Evolutionary conservation across 2,113 vertebrate genomes (phyloP).

Genomic region (Anser brachyrhynchus): DNA sequence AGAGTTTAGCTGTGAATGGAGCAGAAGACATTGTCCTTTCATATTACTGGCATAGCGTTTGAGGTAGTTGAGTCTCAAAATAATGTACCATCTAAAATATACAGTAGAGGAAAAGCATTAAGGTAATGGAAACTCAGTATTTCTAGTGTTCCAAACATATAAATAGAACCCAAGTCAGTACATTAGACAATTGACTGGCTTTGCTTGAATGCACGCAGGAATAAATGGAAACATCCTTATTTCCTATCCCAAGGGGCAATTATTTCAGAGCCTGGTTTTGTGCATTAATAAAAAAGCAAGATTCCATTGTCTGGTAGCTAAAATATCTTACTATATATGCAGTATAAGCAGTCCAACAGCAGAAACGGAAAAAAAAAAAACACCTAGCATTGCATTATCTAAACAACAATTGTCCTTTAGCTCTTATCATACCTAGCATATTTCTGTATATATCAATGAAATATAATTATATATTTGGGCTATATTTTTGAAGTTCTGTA

Average conservation of each 20-base stretch:
- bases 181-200: constrained; percentile 42
- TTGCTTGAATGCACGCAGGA: constrained; percentile 16
- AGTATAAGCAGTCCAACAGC: background rate
- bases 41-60: background rate
- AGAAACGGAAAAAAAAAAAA: background rate
- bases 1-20: background rate
- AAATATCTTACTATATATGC: background rate
- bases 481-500: background rate
- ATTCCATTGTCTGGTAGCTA: constrained; percentile 34
- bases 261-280: constrained; percentile 27
- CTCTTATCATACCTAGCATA: background rate
- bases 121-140: constrained; percentile 67
- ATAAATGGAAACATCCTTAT: constrained; percentile 53
- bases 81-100: background rate
- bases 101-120: constrained; percentile 27
- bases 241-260: constrained; percentile 66
- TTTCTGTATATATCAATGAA: background rate
- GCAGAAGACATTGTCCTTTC: background rate
- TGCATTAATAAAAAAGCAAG: constrained; percentile 44
- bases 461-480: too few relatives aligned
- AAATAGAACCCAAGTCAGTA: constrained; percentile 5
- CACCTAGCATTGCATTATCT: background rate
- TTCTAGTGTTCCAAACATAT: constrained; percentile 9
- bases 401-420: background rate
- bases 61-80: constrained; percentile 15